These are phyloP conservation scores for Tetragonula carbonaria DNA, from an alignment of 2,888 invertebrate species.

Conservation along the genomic window DNA sequence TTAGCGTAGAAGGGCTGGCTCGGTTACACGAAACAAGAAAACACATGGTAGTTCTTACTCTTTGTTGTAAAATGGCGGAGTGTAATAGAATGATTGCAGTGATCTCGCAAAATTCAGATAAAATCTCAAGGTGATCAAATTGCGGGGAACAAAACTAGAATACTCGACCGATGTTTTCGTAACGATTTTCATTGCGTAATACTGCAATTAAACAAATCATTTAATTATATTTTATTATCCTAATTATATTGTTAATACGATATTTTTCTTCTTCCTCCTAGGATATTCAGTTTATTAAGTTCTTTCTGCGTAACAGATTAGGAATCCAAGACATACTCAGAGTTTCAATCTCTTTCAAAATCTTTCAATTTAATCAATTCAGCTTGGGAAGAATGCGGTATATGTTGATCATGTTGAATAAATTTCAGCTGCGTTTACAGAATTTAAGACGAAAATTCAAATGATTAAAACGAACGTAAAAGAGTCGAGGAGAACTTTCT, in stretches of 20 bases:
- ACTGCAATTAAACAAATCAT: not conserved
- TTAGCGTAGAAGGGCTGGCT: constrained; percentile 30
- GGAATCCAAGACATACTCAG: not conserved
- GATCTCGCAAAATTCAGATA: not conserved
- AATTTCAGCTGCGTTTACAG: not conserved
- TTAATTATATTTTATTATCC: not conserved
- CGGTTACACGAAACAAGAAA: constrained; percentile 40
- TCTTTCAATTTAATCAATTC: not conserved
- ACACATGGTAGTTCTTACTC: constrained; percentile 12
- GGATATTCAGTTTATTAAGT: not conserved
- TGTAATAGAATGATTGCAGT: constrained; percentile 27
- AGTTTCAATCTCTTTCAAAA: not conserved
- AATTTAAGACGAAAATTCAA: not conserved
- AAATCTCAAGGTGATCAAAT: not conserved
- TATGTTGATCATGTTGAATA: not conserved
- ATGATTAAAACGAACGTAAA: constrained; percentile 8
- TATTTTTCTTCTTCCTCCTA: not conserved
- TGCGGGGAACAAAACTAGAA: not conserved
- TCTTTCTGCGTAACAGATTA: not conserved
- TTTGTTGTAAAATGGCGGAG: constrained; percentile 4
- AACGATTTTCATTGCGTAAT: not conserved
- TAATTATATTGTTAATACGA: not conserved
- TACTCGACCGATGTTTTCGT: not conserved
- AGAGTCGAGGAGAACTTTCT: not conserved
- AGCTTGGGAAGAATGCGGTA: not conserved